Base-by-base conservation (phyloP, 2,888 invertebrate species). In the Eugnorisma glareosa region DNA sequence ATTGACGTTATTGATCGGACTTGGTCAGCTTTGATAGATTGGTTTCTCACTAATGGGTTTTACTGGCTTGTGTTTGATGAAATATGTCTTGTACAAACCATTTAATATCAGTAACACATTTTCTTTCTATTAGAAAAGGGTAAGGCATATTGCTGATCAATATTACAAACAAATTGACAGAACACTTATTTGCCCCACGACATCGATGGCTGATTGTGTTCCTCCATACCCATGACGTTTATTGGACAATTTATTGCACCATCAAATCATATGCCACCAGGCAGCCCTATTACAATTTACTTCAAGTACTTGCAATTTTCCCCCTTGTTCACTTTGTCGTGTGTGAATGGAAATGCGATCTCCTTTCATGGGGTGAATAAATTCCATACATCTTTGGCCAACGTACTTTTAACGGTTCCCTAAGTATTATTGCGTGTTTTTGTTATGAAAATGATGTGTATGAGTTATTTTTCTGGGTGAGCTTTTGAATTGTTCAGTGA, bases 401-500 rank as follows among this genome's bases (percentile, higher is more conserved):
- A 93, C 93, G 93, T 92, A 93, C 91, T 92, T 93, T 93, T 93
- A 93, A 93, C 93, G 93, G 93, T 91, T 90, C 89, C 84, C 77
- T 90, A 90, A 90, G 89, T 90, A 88, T 90, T 92, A 90, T 92
- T 91, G 89, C 87, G 76, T 89, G 90, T 90, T 92, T 91, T 92
- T 93, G 91, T 91, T 92, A 91, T 91, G 91, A 92, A 91, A 91
- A 92, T 92, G 75, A 90, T 89, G 86, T 85, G 86, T 88, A 82
- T 84, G 87, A 88, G 90, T 83, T 86, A 81, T 88, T 82, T 88
- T 88, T 79, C 87, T 85, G 67, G 75, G 71, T 73, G 54, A 75
- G 61, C 72, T 70, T 77, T 83, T 77, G 69, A 51, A 75, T 81
- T 77, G 75, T 77, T 66, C 64, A 18, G 48, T 69, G 73, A 74